Percentiles rank a stretch among this genome's conserved stretches.
phyloP scores from a whole-genome alignment of 1,140 invertebrate genomes.

The Drosophila truncata region DNA sequence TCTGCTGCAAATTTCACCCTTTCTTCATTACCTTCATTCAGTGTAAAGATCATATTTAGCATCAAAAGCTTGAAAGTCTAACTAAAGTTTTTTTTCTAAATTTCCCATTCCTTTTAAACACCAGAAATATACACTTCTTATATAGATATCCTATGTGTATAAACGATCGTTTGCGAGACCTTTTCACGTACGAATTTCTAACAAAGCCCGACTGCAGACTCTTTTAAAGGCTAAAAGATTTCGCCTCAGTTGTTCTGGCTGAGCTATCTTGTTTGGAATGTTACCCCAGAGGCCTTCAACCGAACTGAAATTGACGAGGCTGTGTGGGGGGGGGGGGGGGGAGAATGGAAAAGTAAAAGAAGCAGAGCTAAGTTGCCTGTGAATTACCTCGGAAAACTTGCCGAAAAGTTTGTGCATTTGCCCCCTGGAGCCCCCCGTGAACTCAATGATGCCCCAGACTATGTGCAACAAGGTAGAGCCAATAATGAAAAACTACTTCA shows the following conservation, averaged over 20 bases:
- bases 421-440: slow-evolving; percentile 17
- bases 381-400: slow-evolving; percentile 71
- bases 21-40: not conserved
- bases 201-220: slow-evolving; percentile 25
- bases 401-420: slow-evolving; percentile 70
- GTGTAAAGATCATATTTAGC: not conserved
- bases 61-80: not conserved
- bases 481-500: slow-evolving; percentile 78
- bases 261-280: slow-evolving; percentile 68
- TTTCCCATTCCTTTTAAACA: too few relatives aligned
- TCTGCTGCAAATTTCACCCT: not conserved
- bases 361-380: slow-evolving; percentile 52
- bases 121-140: too few relatives aligned
- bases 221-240: slow-evolving; percentile 59
- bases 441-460: slow-evolving; percentile 16
- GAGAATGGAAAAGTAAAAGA: slow-evolving; percentile 19
- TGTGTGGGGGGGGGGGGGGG: not conserved
- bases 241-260: slow-evolving; percentile 58
- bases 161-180: slow-evolving; percentile 3
- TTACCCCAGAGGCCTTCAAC: slow-evolving; percentile 63
- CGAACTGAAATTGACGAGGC: slow-evolving; percentile 44
- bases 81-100: not conserved
- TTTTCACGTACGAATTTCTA: slow-evolving; percentile 7
- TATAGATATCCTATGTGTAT: not conserved
- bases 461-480: slow-evolving; percentile 67